Conservation (phyloP, 2,797 vertebrate genomes). For the Todus mexicanus region DNA sequence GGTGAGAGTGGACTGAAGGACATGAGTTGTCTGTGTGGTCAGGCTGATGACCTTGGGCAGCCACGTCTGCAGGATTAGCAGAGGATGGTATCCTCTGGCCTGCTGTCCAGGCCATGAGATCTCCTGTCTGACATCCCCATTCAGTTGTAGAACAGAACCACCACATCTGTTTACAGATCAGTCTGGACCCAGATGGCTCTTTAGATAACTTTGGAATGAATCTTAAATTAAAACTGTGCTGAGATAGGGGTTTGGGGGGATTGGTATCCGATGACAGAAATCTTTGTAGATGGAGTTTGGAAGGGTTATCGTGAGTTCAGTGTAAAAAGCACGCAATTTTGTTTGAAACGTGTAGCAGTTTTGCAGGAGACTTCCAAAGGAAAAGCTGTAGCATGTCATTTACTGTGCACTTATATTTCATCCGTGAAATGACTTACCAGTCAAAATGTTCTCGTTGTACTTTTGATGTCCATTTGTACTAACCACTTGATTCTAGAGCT, state of each 20-base stretch:
- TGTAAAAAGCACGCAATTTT: neutral
- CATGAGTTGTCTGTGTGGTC: fast-evolving
- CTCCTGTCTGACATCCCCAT: neutral
- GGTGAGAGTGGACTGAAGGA: neutral
- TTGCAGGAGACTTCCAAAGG: neutral
- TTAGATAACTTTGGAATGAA: neutral
- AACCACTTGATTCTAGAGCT: neutral
- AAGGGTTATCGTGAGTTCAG: neutral
- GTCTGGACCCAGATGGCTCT: neutral
- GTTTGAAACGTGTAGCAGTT: neutral
- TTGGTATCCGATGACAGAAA: neutral
- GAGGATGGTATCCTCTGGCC: neutral
- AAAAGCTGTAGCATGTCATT: neutral
- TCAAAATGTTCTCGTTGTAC: neutral
- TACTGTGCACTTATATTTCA: neutral
- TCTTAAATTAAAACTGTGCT: neutral
- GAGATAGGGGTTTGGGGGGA: neutral
- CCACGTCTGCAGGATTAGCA: neutral
- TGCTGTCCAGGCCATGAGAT: neutral
- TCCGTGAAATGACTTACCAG: neutral
- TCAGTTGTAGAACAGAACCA: neutral
- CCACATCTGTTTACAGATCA: neutral
- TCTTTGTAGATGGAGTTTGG: neutral
- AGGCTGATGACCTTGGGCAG: neutral
- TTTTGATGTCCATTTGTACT: slow-evolving; percentile 2